These are phyloP conservation scores for Apantesis nais DNA, from an alignment of 2,888 invertebrate genomes.

Conservation along the genomic window DNA sequence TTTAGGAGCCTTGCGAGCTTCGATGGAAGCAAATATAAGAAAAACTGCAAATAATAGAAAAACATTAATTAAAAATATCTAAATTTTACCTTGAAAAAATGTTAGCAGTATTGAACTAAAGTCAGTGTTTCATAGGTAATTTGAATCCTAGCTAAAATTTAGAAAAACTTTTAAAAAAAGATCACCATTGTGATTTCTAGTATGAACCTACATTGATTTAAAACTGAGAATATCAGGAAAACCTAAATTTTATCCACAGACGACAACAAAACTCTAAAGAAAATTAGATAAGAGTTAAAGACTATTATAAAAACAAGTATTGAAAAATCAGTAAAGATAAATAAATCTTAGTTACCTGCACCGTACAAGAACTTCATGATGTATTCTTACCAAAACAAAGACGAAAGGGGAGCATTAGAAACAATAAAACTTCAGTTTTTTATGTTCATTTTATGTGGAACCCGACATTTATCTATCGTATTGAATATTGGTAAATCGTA, in stretches of 20 bases:
- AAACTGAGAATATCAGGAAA: not conserved
- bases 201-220: not conserved
- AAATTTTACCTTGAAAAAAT: not conserved
- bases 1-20: conserved; percentile 23
- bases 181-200: too few relatives aligned
- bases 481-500: conserved; percentile 46
- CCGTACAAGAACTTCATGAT: conserved; percentile 16
- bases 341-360: conserved; percentile 10
- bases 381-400: not conserved
- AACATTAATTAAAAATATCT: not conserved
- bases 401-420: conserved; percentile 30
- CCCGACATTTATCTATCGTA: conserved; percentile 33
- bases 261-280: not conserved
- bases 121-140: not conserved
- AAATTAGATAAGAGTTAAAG: not conserved
- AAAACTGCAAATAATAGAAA: conserved; percentile 27
- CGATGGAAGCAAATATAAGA: conserved; percentile 18
- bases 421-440: conserved; percentile 37
- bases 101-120: not conserved
- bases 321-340: not conserved
- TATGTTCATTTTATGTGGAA: conserved; percentile 40
- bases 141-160: too few relatives aligned
- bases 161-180: not conserved
- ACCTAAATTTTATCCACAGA: not conserved
- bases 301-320: too few relatives aligned